Conservation (phyloP, 2,888 invertebrate species). For the Gastracanthus pulcherrimus region DNA sequence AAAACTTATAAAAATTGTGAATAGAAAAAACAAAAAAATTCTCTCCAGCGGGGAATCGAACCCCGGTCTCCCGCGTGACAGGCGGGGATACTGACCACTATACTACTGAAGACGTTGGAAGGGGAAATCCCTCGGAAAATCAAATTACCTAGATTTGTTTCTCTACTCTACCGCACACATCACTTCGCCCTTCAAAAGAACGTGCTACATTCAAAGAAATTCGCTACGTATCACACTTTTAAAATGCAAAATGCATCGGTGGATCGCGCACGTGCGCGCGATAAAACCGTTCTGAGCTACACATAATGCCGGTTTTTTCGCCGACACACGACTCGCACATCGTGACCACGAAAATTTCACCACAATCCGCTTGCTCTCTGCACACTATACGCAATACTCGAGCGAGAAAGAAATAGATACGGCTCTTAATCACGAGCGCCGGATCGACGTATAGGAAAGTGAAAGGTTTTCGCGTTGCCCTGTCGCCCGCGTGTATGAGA, state of each 20-base stretch:
- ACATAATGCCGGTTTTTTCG: too few relatives aligned
- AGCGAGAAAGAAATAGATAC: neutral
- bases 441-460: neutral
- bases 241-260: too few relatives aligned
- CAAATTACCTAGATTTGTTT: too few relatives aligned
- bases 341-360: neutral
- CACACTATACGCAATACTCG: neutral
- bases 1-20: too few relatives aligned
- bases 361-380: too few relatives aligned
- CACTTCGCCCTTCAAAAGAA: too few relatives aligned
- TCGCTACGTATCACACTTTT: too few relatives aligned
- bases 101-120: conserved; percentile 67
- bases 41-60: conserved; percentile 39
- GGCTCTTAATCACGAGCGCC: neutral
- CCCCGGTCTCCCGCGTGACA: conserved; percentile 74
- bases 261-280: too few relatives aligned
- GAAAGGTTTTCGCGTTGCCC: neutral
- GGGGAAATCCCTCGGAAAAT: neutral
- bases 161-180: too few relatives aligned
- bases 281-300: neutral
- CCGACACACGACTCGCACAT: neutral
- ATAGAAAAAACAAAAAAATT: neutral
- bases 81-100: conserved; percentile 74
- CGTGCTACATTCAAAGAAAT: too few relatives aligned
- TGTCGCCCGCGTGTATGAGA: neutral